phyloP scores from a whole-genome alignment of 2,797 vertebrate species.

The Cirrhinus molitorella region DNA sequence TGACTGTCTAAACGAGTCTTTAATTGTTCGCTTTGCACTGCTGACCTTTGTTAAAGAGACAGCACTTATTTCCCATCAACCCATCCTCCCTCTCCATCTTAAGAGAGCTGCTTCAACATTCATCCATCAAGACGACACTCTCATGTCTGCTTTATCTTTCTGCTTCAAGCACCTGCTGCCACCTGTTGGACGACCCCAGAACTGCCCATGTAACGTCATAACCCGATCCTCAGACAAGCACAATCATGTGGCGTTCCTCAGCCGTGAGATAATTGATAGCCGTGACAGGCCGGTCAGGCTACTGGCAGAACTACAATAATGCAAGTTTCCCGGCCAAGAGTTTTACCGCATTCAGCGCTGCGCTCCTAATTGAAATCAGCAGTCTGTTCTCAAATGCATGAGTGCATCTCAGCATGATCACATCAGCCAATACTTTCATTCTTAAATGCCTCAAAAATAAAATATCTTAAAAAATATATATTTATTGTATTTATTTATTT shows the following conservation, averaged over 20 bases:
- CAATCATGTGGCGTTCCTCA: constrained; percentile 9
- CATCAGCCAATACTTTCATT: constrained; percentile 54
- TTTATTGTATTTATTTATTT: no score
- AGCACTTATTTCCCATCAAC: constrained; percentile 11
- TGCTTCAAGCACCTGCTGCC: constrained; percentile 40
- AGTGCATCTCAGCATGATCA: constrained; percentile 49
- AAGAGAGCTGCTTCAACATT: background rate
- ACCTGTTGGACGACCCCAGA: constrained; percentile 50
- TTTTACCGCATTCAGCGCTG: background rate
- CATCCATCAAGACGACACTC: background rate
- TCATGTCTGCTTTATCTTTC: background rate
- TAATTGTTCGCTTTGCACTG: background rate
- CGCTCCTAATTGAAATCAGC: constrained; percentile 41
- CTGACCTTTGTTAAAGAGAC: constrained; percentile 20
- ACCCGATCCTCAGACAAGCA: background rate
- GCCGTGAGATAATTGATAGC: background rate
- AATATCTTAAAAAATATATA: no score
- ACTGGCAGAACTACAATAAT: background rate
- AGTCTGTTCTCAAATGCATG: constrained; percentile 40
- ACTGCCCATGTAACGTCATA: background rate
- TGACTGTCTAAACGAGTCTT: background rate
- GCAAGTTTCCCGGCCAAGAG: background rate
- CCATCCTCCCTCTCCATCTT: background rate
- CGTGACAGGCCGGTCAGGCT: background rate
- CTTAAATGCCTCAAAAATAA: no score